Evolutionary conservation across 2,113 vertebrate genomes (phyloP).

Genomic region (Nycticebus coucang): DNA sequence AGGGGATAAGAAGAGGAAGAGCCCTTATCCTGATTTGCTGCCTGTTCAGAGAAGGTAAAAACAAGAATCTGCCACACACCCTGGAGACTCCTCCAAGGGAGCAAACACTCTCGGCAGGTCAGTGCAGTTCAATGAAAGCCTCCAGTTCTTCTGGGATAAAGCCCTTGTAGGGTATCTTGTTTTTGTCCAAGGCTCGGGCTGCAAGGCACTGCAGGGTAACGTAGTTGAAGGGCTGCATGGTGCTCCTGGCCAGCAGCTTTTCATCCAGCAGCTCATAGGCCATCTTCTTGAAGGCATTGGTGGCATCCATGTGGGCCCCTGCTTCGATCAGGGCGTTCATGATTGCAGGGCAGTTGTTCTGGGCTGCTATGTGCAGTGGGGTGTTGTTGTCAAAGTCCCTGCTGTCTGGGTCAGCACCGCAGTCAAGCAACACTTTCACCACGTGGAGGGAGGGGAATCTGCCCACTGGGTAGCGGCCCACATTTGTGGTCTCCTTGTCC

Average conservation of each 20-base stretch:
- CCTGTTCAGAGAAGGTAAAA: background rate
- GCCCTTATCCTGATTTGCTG: background rate
- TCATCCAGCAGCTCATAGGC: constrained; percentile 94
- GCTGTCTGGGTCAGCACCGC: constrained; percentile 93
- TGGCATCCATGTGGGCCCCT: constrained; percentile 94
- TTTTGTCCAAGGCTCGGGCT: constrained; percentile 92
- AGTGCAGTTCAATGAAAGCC: constrained; percentile 97
- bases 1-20: background rate
- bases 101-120: constrained; percentile 62
- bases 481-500: constrained; percentile 94
- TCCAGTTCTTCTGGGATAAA: constrained; percentile 96
- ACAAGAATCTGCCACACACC: background rate
- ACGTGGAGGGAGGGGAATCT: constrained; percentile 94
- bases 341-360: constrained; percentile 91
- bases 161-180: constrained; percentile 96
- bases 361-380: constrained; percentile 91
- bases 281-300: constrained; percentile 93
- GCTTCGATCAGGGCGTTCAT: constrained; percentile 92
- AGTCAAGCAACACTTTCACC: constrained; percentile 91
- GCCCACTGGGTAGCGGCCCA: constrained; percentile 96
- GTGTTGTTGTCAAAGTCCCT: constrained; percentile 97
- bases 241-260: constrained; percentile 90
- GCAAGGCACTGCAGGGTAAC: constrained; percentile 97
- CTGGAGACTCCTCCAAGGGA: background rate
- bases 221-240: constrained; percentile 93